A percentile compares a stretch with the other conserved stretches of the same genome.
These are phyloP conservation scores for Tylochromis polylepis DNA, from an alignment of 2,113 vertebrate species.

Conservation along the genomic window DNA sequence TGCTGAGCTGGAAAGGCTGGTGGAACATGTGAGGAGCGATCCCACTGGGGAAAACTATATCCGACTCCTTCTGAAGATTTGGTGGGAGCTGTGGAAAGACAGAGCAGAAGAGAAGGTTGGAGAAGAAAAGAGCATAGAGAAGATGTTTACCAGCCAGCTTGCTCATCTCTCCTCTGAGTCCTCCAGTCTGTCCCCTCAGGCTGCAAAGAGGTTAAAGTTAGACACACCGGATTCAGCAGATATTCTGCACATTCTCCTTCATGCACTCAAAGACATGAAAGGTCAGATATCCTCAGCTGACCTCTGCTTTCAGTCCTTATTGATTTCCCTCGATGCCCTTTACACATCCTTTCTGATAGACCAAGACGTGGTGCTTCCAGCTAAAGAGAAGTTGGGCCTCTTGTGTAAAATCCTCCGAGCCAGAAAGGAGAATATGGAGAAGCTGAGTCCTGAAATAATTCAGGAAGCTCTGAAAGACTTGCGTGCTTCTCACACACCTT, in stretches of 20 bases:
- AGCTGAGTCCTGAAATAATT: slow-evolving; percentile 38
- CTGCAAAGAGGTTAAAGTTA: slow-evolving; percentile 85
- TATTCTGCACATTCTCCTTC: slow-evolving; percentile 69
- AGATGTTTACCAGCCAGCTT: slow-evolving; percentile 69
- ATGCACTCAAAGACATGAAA: slow-evolving; percentile 73
- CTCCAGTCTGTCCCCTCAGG: slow-evolving; percentile 60
- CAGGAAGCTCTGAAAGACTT: slow-evolving; percentile 78
- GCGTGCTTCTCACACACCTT: slow-evolving; percentile 41
- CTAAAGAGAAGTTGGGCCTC: slow-evolving; percentile 72
- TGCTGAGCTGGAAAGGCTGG: slow-evolving; percentile 70
- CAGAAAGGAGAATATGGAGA: slow-evolving; percentile 1
- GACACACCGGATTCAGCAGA: slow-evolving; percentile 57
- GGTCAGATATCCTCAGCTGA: slow-evolving; percentile 50
- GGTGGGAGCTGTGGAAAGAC: slow-evolving; percentile 90
- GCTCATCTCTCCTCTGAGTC: slow-evolving; percentile 43
- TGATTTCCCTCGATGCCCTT: slow-evolving; percentile 80
- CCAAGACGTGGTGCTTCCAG: slow-evolving; percentile 41
- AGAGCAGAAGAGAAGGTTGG: background rate
- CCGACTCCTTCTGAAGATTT: slow-evolving; percentile 81
- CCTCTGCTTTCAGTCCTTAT: slow-evolving; percentile 75
- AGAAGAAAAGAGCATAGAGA: slow-evolving; percentile 62
- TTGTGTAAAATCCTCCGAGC: slow-evolving; percentile 69
- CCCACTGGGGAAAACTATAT: slow-evolving; percentile 70
- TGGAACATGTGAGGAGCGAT: slow-evolving; percentile 69
- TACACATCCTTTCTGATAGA: slow-evolving; percentile 60